Base-by-base conservation (phyloP, 2,797 vertebrate genomes). In the Rhabdophis nuchalis region DNA sequence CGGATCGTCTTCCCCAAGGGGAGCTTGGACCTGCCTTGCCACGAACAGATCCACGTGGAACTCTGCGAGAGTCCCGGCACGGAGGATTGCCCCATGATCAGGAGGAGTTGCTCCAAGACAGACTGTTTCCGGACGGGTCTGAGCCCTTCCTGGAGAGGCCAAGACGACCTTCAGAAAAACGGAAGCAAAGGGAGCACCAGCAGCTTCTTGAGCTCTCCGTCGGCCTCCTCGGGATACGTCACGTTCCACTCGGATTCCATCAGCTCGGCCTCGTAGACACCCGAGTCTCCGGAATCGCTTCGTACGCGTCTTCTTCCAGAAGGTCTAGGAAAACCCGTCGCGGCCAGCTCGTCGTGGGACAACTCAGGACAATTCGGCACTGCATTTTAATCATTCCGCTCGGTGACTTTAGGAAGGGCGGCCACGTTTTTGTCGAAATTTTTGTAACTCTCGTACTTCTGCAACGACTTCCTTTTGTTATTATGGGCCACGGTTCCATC, bases 201-300 rank as follows among this genome's bases (percentile, higher is more conserved):
- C 97, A 98, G 98, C 98, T 99, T 99, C 97, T 95, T 98, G 97
- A 98, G 98, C 96, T 98, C 98, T 13, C 98, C 98, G 4, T 98
- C 98, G 0, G 97, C 97, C 0, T 98, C 98, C 41, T 98, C 98
- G 0, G 98, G 98, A 86, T 98, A 98, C 77, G 97, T 98, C 94
- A 98, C 98, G 0, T 98, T 98, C 95, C 98, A 97, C 95, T 98
- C 98, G 0, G 98, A 98, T 94, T 98, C 98, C 23, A 97, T 98
- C 8, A 98, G 98, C 92, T 99, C 98, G 0, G 95, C 98, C 23
- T 98, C 98, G 90, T 99, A 97, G 95, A 96, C 68, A 0, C 13
- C 0, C 0, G 10, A 3, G 57, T 57, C n/a, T 4, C 2, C 14
- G 86, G 1, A 18, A 85, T 64, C 46, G 0, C 25, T 36, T 10